Percentiles rank a stretch among this genome's conserved stretches.
Evolutionary conservation across 2,113 vertebrate genomes (phyloP).

Genomic region (Callionymus lyra): DNA sequence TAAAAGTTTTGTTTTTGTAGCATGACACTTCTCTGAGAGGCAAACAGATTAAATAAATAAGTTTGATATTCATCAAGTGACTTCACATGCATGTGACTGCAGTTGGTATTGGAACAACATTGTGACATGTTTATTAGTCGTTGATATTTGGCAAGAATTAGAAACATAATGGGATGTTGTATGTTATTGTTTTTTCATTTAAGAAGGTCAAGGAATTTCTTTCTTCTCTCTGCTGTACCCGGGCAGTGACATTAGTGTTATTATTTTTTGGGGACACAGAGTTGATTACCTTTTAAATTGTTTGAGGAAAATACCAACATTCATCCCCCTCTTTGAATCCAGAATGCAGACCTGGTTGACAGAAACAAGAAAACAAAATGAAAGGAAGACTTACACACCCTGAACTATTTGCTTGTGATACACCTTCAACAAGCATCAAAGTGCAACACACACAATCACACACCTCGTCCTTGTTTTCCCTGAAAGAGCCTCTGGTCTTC

Average conservation of each 20-base stretch:
- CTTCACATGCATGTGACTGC: background rate
- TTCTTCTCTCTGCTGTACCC: too few species aligned
- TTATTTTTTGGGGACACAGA: background rate
- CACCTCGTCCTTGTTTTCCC: slow-evolving; percentile 73
- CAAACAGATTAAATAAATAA: too few species aligned
- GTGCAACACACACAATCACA: slow-evolving; percentile 4
- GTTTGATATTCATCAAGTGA: too few species aligned
- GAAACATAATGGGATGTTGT: too few species aligned
- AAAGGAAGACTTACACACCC: background rate
- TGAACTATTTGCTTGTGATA: background rate
- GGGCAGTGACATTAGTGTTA: too few species aligned
- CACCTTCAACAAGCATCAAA: slow-evolving; percentile 19
- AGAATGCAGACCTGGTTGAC: slow-evolving; percentile 74
- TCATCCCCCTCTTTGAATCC: slow-evolving; percentile 88
- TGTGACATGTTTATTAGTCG: too few species aligned
- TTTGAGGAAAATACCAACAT: slow-evolving; percentile 89
- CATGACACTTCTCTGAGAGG: too few species aligned
- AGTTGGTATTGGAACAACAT: too few species aligned
- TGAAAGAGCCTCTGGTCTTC: slow-evolving; percentile 61
- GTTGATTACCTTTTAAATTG: slow-evolving; percentile 84
- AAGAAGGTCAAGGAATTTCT: too few species aligned
- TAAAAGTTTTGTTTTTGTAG: too few species aligned
- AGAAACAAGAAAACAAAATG: background rate
- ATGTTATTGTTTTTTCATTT: too few species aligned
- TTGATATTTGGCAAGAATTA: too few species aligned